These are phyloP conservation scores for Aythya fuligula DNA, from an alignment of 2,797 vertebrate genomes.

Conservation along the genomic window DNA sequence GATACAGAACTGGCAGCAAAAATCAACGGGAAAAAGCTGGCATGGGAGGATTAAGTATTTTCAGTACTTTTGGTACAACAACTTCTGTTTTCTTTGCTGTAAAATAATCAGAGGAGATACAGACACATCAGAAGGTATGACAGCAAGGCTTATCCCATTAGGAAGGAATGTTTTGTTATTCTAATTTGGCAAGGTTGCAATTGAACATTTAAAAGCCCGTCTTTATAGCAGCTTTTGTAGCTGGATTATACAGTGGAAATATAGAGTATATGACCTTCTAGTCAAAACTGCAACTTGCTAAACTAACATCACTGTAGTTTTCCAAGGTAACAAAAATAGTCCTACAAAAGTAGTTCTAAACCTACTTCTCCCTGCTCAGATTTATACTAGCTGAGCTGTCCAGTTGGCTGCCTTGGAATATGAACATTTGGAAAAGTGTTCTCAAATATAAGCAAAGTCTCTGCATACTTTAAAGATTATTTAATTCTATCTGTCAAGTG, in stretches of 20 bases:
- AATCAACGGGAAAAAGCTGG: background rate
- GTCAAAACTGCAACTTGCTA: conserved; percentile 38
- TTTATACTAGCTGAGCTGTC: conserved; percentile 54
- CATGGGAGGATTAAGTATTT: background rate
- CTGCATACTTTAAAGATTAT: conserved; percentile 54
- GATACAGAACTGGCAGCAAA: background rate
- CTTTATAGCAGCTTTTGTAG: conserved; percentile 2
- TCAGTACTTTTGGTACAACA: background rate
- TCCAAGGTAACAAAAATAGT: conserved; percentile 61
- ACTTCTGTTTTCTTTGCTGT: background rate
- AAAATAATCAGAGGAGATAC: conserved; percentile 24
- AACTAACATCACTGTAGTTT: conserved; percentile 46
- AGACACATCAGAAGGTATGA: conserved; percentile 16
- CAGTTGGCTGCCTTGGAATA: conserved; percentile 44
- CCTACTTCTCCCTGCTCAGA: conserved; percentile 21
- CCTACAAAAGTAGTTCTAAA: conserved; percentile 55
- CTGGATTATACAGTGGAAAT: background rate
- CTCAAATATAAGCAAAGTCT: conserved; percentile 65
- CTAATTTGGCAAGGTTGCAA: conserved; percentile 18
- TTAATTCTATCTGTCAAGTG: conserved; percentile 39
- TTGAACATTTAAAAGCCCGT: background rate
- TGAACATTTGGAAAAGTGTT: conserved; percentile 62
- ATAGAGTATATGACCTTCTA: background rate
- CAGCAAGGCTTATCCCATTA: background rate
- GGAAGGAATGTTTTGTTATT: conserved; percentile 32